Percentiles rank a stretch among this genome's conserved stretches.
These are phyloP conservation scores for Hyppa rectilinea DNA, from an alignment of 2,888 invertebrate species.

Conservation along the genomic window DNA sequence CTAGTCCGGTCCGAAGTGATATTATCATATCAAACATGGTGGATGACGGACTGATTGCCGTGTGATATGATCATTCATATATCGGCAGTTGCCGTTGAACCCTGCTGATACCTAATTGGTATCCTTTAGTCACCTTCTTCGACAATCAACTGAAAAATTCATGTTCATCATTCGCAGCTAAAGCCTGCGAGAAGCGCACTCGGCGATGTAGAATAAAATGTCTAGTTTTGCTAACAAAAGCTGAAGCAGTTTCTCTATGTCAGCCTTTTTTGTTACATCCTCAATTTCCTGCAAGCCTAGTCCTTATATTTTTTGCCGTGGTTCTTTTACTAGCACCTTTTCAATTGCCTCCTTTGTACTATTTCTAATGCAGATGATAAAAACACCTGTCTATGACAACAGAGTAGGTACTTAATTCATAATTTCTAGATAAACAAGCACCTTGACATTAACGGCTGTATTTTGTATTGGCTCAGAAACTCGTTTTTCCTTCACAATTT, in stretches of 20 bases:
- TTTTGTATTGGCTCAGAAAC: slow-evolving; percentile 1
- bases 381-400: slow-evolving; percentile 22
- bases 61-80: slow-evolving; percentile 3
- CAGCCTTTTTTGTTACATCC: slow-evolving; percentile 10
- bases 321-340: slow-evolving; percentile 1
- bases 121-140: slow-evolving; percentile 19
- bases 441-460: not conserved
- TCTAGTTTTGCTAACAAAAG: not conserved
- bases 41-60: not conserved
- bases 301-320: not conserved
- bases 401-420: slow-evolving; percentile 8
- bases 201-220: not conserved
- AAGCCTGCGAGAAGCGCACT: not conserved
- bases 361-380: slow-evolving; percentile 30
- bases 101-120: too few species aligned
- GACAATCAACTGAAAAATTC: slow-evolving; percentile 19
- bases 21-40: not conserved
- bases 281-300: slow-evolving; percentile 27
- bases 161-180: slow-evolving; percentile 17
- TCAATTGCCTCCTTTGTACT: slow-evolving; percentile 8
- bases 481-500: not conserved
- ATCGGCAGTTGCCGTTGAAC: not conserved
- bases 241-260: not conserved
- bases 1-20: not conserved
- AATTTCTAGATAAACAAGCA: not conserved